Conservation (phyloP, 2,113 vertebrate species). For the Chascanopsetta lugubris region DNA sequence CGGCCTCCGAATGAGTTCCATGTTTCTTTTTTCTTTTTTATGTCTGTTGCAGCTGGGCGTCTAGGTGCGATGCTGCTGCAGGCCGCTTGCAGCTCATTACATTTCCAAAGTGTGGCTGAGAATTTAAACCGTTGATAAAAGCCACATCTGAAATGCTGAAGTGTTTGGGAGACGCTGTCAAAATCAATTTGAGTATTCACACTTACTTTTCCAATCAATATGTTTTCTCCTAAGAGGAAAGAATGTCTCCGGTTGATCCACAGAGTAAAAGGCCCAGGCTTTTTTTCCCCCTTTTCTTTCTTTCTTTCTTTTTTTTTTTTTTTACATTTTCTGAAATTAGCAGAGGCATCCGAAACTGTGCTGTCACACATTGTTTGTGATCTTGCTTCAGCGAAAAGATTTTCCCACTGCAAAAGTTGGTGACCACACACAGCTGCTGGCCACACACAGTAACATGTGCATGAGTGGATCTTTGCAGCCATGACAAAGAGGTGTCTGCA, state of each 20-base stretch:
- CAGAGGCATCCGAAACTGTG: constrained; percentile 26
- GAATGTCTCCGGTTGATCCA: not conserved
- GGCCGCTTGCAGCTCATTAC: constrained; percentile 4
- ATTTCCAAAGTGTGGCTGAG: not conserved
- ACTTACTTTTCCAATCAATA: constrained; percentile 2
- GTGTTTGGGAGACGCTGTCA: not conserved
- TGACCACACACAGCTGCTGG: constrained; percentile 56
- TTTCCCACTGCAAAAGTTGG: constrained; percentile 8
- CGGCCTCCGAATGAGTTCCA: not conserved
- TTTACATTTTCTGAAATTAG: constrained; percentile 17
- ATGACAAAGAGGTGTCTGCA: constrained; percentile 16
- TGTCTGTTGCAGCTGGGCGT: not conserved
- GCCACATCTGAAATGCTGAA: not conserved
- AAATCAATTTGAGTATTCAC: not conserved
- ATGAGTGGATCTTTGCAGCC: constrained; percentile 8
- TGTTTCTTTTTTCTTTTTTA: constrained; percentile 2
- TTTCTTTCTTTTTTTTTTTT: too few species aligned
- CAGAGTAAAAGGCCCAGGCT: not conserved
- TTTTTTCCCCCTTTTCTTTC: too few species aligned
- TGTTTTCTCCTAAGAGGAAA: constrained; percentile 9
- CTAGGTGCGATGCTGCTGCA: not conserved
- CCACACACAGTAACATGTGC: constrained; percentile 36
- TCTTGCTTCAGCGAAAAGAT: constrained; percentile 4
- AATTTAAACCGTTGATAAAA: constrained; percentile 18
- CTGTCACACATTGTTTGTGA: constrained; percentile 39